phyloP scores from a whole-genome alignment of 2,797 vertebrate genomes.

The Malacoctenus gilli region DNA sequence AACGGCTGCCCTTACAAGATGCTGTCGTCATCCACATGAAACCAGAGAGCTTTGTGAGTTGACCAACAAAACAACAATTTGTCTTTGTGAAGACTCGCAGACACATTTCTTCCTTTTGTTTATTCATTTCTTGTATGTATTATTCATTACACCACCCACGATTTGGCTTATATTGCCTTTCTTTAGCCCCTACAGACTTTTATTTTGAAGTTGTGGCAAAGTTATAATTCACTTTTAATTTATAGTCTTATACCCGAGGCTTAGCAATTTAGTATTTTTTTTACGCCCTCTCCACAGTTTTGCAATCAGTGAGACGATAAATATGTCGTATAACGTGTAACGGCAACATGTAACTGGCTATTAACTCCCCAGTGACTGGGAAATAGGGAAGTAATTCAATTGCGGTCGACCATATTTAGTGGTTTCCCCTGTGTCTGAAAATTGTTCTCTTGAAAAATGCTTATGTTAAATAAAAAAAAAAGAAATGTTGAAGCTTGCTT shows the following conservation, averaged over 20 bases:
- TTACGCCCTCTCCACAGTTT: slow-evolving; percentile 15
- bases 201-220: too few relatives aligned
- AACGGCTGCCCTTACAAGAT: slow-evolving; percentile 59
- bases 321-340: slow-evolving; percentile 54
- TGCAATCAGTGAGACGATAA: slow-evolving; percentile 51
- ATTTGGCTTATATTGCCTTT: too few relatives aligned
- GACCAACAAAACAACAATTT: slow-evolving; percentile 28
- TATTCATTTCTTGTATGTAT: too few relatives aligned
- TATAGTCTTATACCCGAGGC: slow-evolving; percentile 11
- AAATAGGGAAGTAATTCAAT: slow-evolving; percentile 39
- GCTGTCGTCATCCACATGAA: slow-evolving; percentile 59
- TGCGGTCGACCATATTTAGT: slow-evolving; percentile 56
- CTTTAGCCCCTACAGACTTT: too few relatives aligned
- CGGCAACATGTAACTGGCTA: slow-evolving; percentile 46
- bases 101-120: too few relatives aligned
- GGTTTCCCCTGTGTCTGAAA: slow-evolving; percentile 53
- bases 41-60: slow-evolving; percentile 30
- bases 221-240: slow-evolving; percentile 23
- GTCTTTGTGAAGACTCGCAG: too few relatives aligned
- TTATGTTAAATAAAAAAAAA: slow-evolving; percentile 32
- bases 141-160: too few relatives aligned
- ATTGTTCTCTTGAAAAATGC: slow-evolving; percentile 42
- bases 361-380: slow-evolving; percentile 45
- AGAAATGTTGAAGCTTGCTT: slow-evolving; percentile 14
- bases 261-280: slow-evolving; percentile 7